Conservation (phyloP, 2,888 invertebrate species). For the Phymatocera aterrima region DNA sequence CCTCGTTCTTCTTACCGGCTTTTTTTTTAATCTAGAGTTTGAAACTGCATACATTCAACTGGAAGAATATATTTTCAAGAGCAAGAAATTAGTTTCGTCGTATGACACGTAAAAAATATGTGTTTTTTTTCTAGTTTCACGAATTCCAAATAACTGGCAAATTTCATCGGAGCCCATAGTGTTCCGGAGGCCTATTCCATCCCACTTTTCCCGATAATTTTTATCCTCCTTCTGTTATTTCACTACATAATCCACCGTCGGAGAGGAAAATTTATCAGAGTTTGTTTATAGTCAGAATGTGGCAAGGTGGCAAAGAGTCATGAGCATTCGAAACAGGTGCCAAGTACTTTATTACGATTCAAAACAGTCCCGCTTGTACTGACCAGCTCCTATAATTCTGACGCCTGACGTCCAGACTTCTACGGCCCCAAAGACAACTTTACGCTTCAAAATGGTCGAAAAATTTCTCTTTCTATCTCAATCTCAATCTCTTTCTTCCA, state of each 20-base stretch:
- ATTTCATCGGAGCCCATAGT: no score
- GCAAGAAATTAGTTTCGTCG: no score
- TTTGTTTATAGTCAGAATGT: conserved; percentile 10
- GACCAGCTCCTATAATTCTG: conserved; percentile 66
- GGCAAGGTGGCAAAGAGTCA: conserved; percentile 49
- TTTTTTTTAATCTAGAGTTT: no score
- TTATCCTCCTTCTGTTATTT: background rate
- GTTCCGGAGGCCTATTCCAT: background rate
- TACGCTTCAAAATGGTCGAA: background rate
- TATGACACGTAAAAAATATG: no score
- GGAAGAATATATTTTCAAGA: no score
- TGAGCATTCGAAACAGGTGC: conserved; percentile 68
- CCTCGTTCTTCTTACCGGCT: no score
- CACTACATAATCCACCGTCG: background rate
- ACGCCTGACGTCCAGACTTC: conserved; percentile 53
- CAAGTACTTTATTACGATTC: conserved; percentile 67
- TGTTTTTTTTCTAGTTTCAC: no score
- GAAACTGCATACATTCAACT: no score
- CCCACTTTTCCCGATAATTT: background rate
- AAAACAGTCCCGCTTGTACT: conserved; percentile 53
- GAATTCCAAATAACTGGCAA: no score
- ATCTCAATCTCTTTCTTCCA: background rate
- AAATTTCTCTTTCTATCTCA: background rate
- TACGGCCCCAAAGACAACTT: conserved; percentile 2
- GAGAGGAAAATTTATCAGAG: background rate